A percentile compares a stretch with the other conserved stretches of the same genome.
Evolutionary conservation across 2,797 vertebrate species (phyloP).

Genomic region (Anguilla pacifica): DNA sequence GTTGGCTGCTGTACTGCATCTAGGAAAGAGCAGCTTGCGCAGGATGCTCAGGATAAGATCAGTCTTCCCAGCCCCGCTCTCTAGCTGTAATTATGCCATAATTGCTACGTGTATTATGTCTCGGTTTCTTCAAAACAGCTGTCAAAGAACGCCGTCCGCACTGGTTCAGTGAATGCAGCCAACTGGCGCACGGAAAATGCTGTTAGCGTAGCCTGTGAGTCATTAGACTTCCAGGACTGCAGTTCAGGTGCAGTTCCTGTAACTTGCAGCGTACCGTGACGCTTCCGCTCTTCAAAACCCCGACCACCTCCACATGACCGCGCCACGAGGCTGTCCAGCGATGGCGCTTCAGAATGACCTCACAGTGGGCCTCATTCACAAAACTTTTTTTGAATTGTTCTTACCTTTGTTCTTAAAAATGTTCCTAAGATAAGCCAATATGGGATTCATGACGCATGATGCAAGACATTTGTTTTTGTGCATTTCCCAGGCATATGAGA

Average conservation of each 20-base stretch:
- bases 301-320: background rate
- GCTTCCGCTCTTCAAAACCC: background rate
- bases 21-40: constrained; percentile 57
- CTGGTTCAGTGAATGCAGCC: constrained; percentile 26
- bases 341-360: background rate
- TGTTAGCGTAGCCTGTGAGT: background rate
- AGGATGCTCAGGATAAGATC: constrained; percentile 26
- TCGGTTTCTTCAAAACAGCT: constrained; percentile 64
- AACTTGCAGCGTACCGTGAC: background rate
- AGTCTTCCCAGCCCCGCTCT: constrained; percentile 54
- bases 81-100: constrained; percentile 64
- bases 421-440: too few species aligned
- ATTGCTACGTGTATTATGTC: constrained; percentile 49
- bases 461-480: too few species aligned
- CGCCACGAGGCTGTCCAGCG: background rate
- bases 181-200: background rate
- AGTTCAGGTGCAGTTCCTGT: background rate
- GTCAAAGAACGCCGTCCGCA: constrained; percentile 53
- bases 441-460: too few species aligned
- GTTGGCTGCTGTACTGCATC: constrained; percentile 17
- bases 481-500: too few species aligned
- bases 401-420: too few species aligned
- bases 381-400: too few species aligned
- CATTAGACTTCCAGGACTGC: background rate
- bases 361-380: background rate